Percentiles rank a stretch among this genome's conserved stretches.
Conservation (phyloP, 2,888 invertebrate genomes). For the Platynereis dumerilii region DNA sequence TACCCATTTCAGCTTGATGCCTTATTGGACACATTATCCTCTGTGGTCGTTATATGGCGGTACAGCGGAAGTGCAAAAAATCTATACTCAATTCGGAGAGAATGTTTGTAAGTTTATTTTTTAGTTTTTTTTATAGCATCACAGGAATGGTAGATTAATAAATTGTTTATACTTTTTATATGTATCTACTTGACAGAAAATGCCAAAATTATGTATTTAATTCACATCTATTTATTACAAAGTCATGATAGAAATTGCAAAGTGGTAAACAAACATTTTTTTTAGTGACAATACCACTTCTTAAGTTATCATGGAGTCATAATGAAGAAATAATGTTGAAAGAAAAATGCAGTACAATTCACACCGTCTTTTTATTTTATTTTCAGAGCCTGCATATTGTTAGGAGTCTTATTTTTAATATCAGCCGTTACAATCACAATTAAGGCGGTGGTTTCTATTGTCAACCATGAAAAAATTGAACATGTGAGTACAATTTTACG, state of each 20-base stretch:
- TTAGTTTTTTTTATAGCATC: too few relatives aligned
- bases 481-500: background rate
- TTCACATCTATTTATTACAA: too few relatives aligned
- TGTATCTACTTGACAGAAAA: too few relatives aligned
- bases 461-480: background rate
- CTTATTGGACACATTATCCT: conserved; percentile 43
- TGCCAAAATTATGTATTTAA: too few relatives aligned
- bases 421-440: background rate
- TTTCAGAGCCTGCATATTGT: conserved; percentile 6
- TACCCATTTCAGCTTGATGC: conserved; percentile 43
- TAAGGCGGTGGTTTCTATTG: background rate
- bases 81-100: conserved; percentile 40
- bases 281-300: too few relatives aligned
- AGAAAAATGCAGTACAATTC: background rate
- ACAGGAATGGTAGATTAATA: too few relatives aligned
- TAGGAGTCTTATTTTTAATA: conserved; percentile 2
- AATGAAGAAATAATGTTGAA: too few relatives aligned
- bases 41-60: conserved; percentile 44
- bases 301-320: too few relatives aligned
- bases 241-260: too few relatives aligned
- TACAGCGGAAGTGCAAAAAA: conserved; percentile 40
- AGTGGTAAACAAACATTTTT: too few relatives aligned
- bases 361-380: background rate
- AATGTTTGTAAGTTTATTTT: conserved; percentile 37
- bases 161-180: too few relatives aligned